Percentiles rank a stretch among this genome's conserved stretches.
phyloP scores from a whole-genome alignment of 53 echinoderm and acorn worm genomes.

The Apostichopus leukothele region DNA sequence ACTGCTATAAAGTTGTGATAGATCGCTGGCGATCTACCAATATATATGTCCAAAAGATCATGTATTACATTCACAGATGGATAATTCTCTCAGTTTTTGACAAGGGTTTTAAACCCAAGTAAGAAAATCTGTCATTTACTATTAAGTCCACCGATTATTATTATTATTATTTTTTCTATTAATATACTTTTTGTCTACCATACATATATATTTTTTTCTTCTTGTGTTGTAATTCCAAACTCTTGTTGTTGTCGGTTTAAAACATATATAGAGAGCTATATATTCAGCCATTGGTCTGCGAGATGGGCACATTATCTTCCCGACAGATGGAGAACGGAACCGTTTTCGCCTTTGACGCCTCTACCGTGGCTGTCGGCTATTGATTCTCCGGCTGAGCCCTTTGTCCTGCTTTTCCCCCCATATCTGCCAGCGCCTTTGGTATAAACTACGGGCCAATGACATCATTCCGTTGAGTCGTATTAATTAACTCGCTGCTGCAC shows the following conservation, averaged over 20 bases:
- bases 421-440: slow-evolving; percentile 44
- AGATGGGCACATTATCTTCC: slow-evolving; percentile 1
- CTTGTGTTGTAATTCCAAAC: slow-evolving; percentile 4
- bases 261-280: too few species aligned
- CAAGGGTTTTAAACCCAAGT: not conserved
- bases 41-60: not conserved
- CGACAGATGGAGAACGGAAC: slow-evolving; percentile 35
- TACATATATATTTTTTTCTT: not conserved
- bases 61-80: not conserved
- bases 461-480: not conserved
- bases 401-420: slow-evolving; percentile 29
- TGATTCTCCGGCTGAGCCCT: slow-evolving; percentile 26
- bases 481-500: slow-evolving; percentile 30
- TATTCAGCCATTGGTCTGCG: not conserved
- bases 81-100: not conserved
- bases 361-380: slow-evolving; percentile 43
- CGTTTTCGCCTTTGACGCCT: slow-evolving; percentile 35
- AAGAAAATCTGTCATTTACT: slow-evolving; percentile 1
- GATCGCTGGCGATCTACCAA: not conserved
- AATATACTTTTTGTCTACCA: too few species aligned
- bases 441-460: slow-evolving; percentile 46
- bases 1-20: too few species aligned
- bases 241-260: not conserved
- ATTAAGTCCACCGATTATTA: not conserved
- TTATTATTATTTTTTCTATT: not conserved